Evolutionary conservation across 2,888 invertebrate genomes (phyloP).

Genomic region (Drosophila nr. medialis): DNA sequence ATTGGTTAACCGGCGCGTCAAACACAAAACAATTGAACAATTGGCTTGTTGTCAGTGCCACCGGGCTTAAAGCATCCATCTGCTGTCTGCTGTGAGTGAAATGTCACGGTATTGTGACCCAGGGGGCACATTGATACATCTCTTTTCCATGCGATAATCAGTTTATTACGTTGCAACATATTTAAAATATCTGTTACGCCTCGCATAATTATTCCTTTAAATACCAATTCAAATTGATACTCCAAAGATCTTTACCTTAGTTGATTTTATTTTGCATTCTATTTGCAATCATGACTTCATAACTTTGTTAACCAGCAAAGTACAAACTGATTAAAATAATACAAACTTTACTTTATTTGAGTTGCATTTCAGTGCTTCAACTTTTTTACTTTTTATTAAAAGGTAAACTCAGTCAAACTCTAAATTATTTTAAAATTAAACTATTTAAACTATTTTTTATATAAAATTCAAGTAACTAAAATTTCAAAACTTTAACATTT

Average conservation of each 20-base stretch:
- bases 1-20: conserved; percentile 62
- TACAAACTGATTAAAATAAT: background rate
- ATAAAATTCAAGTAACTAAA: background rate
- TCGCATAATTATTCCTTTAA: conserved; percentile 24
- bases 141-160: conserved; percentile 31
- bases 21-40: conserved; percentile 75
- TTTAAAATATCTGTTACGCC: conserved; percentile 35
- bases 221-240: background rate
- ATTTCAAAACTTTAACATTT: background rate
- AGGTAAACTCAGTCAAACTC: background rate
- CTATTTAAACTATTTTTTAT: background rate
- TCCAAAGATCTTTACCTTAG: background rate
- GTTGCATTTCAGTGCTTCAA: background rate
- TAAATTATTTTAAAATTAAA: background rate
- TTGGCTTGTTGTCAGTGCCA: conserved; percentile 50
- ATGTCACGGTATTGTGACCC: conserved; percentile 64
- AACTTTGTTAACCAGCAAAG: background rate
- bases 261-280: background rate
- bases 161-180: conserved; percentile 35
- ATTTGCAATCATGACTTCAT: too few species aligned
- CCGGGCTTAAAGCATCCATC: conserved; percentile 14
- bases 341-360: background rate
- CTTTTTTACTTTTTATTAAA: background rate
- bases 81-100: conserved; percentile 32
- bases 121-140: conserved; percentile 33